Evolutionary conservation across 2,113 vertebrate genomes (phyloP).

Genomic region (Marmota flaviventris): DNA sequence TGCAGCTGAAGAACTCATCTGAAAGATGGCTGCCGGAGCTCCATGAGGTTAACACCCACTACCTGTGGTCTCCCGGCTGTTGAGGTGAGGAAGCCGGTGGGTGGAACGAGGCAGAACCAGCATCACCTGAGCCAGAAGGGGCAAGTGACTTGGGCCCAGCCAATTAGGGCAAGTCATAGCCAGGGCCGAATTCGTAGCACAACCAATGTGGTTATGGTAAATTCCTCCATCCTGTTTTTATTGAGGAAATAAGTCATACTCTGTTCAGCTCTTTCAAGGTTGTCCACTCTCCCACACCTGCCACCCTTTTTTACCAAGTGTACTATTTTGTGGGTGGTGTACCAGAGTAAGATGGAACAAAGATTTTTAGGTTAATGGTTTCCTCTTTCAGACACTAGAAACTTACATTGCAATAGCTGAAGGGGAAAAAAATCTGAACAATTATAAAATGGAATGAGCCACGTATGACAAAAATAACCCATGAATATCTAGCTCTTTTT

Average conservation of each 20-base stretch:
- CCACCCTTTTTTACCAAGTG: background rate
- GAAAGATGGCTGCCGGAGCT: background rate
- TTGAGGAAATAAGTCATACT: constrained; percentile 78
- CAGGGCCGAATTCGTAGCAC: background rate
- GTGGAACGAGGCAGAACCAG: background rate
- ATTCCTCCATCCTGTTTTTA: constrained; percentile 78
- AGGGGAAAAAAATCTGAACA: background rate
- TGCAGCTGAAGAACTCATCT: constrained; percentile 32
- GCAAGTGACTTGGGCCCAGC: background rate
- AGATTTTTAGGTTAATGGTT: constrained; percentile 41
- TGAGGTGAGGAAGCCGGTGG: background rate
- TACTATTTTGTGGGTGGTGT: constrained; percentile 43
- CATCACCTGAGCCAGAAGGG: background rate
- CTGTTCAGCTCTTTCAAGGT: constrained; percentile 64
- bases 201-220: constrained; percentile 20
- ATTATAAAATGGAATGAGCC: background rate
- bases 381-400: background rate
- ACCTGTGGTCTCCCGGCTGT: background rate
- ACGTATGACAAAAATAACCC: background rate
- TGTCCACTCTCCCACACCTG: background rate
- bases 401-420: background rate
- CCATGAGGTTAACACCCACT: background rate
- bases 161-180: background rate
- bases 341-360: background rate
- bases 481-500: background rate